phyloP scores from a whole-genome alignment of 1,140 invertebrate genomes.

The Venustaconcha ellipsiformis region DNA sequence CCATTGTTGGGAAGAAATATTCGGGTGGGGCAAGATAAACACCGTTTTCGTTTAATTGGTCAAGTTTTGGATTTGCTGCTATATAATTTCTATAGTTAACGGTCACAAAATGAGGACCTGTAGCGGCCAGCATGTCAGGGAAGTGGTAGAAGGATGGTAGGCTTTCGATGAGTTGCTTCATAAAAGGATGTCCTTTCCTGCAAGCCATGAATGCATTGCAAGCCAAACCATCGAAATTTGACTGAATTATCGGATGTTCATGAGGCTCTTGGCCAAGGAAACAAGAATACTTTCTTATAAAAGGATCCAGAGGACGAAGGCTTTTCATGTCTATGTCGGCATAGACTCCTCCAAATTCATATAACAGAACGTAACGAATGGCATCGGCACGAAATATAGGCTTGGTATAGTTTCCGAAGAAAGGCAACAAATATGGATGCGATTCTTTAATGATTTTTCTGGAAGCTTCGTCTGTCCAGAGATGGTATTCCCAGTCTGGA shows the following conservation, averaged over 20 bases:
- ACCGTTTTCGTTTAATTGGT: slow-evolving; percentile 10
- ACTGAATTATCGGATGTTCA: slow-evolving; percentile 51
- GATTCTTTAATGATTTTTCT: slow-evolving; percentile 36
- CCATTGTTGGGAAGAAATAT: slow-evolving; percentile 49
- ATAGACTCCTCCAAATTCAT: slow-evolving; percentile 53
- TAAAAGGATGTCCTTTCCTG: slow-evolving; percentile 46
- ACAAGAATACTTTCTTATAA: slow-evolving; percentile 42
- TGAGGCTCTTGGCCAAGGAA: slow-evolving; percentile 53
- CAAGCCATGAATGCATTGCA: slow-evolving; percentile 58
- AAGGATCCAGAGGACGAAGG: slow-evolving; percentile 36
- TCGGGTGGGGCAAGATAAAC: slow-evolving; percentile 42
- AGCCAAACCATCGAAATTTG: slow-evolving; percentile 40
- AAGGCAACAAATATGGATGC: slow-evolving; percentile 37
- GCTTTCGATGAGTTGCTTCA: slow-evolving; percentile 40
- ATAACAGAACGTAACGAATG: slow-evolving; percentile 50
- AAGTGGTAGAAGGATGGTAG: slow-evolving; percentile 41
- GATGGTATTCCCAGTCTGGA: slow-evolving; percentile 55
- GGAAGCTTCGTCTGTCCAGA: slow-evolving; percentile 54
- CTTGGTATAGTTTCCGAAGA: slow-evolving; percentile 43
- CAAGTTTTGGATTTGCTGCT: background rate
- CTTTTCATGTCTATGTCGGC: slow-evolving; percentile 54
- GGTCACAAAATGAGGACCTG: slow-evolving; percentile 54
- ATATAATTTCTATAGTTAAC: slow-evolving; percentile 34
- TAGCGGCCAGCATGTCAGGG: slow-evolving; percentile 48
- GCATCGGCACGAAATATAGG: slow-evolving; percentile 49